Base-by-base conservation (phyloP, 2,113 vertebrate genomes). In the Cyanoramphus novaezelandiae region DNA sequence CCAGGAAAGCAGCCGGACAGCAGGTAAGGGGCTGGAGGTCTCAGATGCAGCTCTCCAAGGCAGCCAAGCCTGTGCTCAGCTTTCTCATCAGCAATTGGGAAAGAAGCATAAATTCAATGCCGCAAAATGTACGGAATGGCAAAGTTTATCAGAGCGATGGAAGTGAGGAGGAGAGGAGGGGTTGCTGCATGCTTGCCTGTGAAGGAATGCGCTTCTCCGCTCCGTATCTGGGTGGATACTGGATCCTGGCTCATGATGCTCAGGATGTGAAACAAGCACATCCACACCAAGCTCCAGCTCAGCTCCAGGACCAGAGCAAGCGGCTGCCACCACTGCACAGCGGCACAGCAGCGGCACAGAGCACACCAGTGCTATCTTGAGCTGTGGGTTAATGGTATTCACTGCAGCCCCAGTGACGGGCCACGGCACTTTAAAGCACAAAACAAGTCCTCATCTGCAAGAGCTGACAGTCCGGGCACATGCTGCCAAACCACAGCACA, bases 191-290 rank as follows among this genome's bases (percentile, higher is more conserved):
- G 0, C 8, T 23, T 79, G 39, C 14, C n/a, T 72, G 52, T 28
- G 37, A 17, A 71, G 41, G 50, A 82, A 67, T 0, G 2, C 0
- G 0, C 27, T 76, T 29, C 55, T 59, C 6, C 5, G 7, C 47
- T 70, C 31, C 1, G 11, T 47, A 53, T 13, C n/a, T 29, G 39
- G 18, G 17, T n/a, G 71, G 46, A 24, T 35, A 14, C 57, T n/a
- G 57, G 33, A 24, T 24, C 21, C 57, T 19, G 63, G 74, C 33
- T 82, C 13, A 1, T 17, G 53, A 37, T 18, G 44, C 41, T 93
- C 41, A n/a, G 60, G 50, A 39, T 3, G 1, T 0, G 28, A 79
- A 57, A 71, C 11, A 15, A 79, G 27, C 4, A 2, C 1, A 0
- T 37, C 68, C 10, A 3, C 46, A 79, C 65, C 52, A 75, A 68